phyloP scores from a whole-genome alignment of 2,888 invertebrate genomes.

The Lypha dubia region DNA sequence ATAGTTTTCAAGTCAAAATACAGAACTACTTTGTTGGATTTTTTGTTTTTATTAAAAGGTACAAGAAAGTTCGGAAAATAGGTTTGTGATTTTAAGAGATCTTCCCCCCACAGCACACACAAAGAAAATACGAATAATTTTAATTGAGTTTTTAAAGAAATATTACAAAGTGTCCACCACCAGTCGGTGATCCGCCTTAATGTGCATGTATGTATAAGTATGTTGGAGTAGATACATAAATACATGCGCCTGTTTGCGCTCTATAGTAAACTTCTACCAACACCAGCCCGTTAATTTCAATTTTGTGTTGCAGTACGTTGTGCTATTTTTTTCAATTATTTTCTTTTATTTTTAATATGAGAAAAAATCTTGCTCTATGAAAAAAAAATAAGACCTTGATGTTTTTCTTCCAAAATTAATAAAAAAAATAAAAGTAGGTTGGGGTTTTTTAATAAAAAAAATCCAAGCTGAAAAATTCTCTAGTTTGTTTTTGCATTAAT shows the following conservation, averaged over 20 bases:
- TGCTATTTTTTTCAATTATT: background rate
- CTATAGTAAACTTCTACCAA: conserved; percentile 28
- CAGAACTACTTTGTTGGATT: no score
- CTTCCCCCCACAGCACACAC: no score
- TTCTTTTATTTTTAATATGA: background rate
- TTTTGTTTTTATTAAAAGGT: no score
- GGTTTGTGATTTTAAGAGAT: no score
- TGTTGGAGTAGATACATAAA: no score
- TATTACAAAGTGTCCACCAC: no score
- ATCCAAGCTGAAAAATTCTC: conserved; percentile 20
- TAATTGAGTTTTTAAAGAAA: no score
- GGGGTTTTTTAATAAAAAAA: conserved; percentile 34
- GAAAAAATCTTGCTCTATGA: background rate
- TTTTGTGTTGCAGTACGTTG: conserved; percentile 50
- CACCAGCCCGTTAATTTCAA: conserved; percentile 67
- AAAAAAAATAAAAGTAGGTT: conserved; percentile 24
- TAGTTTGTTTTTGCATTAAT: conserved; percentile 11
- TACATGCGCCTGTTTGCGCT: background rate
- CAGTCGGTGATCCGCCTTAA: no score
- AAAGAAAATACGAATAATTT: no score
- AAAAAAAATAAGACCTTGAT: conserved; percentile 62
- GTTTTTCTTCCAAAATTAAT: conserved; percentile 59
- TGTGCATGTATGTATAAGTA: no score
- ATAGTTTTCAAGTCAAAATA: no score
- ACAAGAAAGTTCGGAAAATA: no score